Evolutionary conservation across 2,888 invertebrate species (phyloP), one percentile per base, ranked within the genome.

Genomic region (Lycophotia porphyrea): DNA sequence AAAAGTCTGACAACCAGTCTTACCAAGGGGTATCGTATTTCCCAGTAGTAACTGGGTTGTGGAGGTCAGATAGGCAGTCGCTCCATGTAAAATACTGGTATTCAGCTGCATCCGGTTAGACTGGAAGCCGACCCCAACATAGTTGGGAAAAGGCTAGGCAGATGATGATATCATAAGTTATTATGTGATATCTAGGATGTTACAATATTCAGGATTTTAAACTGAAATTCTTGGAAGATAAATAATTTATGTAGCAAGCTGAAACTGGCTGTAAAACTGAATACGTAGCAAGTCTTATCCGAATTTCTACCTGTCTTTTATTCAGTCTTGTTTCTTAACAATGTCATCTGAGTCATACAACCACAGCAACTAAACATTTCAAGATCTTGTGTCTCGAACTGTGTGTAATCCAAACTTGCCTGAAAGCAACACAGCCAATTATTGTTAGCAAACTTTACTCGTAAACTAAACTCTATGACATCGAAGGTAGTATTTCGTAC

Each of bases 401-500:
- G 74, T 74, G 63, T 70, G 47, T 83, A 78, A 81, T 67, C 65
- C 69, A 71, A 83, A 75, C 76, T 74, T 76, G 75, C 39, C 60
- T 80, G 73, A 64, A 72, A 75, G 74, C 72, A 76, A 71, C 71
- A 63, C 39, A 87, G 69, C 81, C 81, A 85, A 79, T 87, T 75
- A 78, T 76, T 85, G 83, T 85, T 83, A 73, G 58, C 61, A 55
- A 83, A 84, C 82, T 81, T 74, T 76, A 84, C 71, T 77, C 78
- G 82, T 86, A 81, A 87, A 83, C 86, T 81, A 64, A 71, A 76
- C 72, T 74, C 78, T 84, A 81, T 81, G 85, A 82, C 73, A 83
- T 83, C 73, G 81, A 63, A 87, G 74, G 74, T 71, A 82, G 83
- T 84, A 87, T 82, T 79, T 85, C 77, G 79, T 85, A 73, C 65